Evolutionary conservation across 2,797 vertebrate species (phyloP).

Genomic region (Champsocephalus esox): DNA sequence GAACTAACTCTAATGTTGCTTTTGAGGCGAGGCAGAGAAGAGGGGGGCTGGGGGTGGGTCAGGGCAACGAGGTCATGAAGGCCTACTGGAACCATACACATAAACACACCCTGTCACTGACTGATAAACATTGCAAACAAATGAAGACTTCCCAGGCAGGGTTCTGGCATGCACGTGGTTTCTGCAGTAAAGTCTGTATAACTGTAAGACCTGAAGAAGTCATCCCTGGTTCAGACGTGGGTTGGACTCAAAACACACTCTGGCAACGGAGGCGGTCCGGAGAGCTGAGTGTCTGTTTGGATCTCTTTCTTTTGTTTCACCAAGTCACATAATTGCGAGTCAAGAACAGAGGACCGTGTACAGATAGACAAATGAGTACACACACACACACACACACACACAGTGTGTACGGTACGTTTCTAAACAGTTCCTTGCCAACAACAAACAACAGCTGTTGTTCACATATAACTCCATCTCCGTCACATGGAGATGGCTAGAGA

Average conservation of each 20-base stretch:
- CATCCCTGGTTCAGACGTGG: slow-evolving; percentile 59
- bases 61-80: slow-evolving; percentile 62
- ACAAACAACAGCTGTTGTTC: slow-evolving; percentile 74
- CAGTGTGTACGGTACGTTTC: slow-evolving; percentile 49
- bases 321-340: slow-evolving; percentile 62
- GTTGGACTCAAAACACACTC: slow-evolving; percentile 52
- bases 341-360: slow-evolving; percentile 50
- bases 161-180: slow-evolving; percentile 33
- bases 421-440: slow-evolving; percentile 63
- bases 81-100: slow-evolving; percentile 72
- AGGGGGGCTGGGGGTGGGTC: slow-evolving; percentile 6
- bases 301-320: slow-evolving; percentile 75
- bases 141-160: slow-evolving; percentile 59
- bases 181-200: slow-evolving; percentile 57
- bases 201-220: slow-evolving; percentile 61
- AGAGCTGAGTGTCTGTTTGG: slow-evolving; percentile 75
- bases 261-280: slow-evolving; percentile 36
- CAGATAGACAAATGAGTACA: slow-evolving; percentile 55
- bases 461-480: slow-evolving; percentile 50
- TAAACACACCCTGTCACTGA: slow-evolving; percentile 80
- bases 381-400: slow-evolving; percentile 31
- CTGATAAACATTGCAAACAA: slow-evolving; percentile 80
- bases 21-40: neutral
- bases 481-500: slow-evolving; percentile 48
- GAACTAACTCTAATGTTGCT: slow-evolving; percentile 26